These are phyloP conservation scores for Trochalopteron elliotii DNA, from an alignment of 2,113 vertebrate species.

Conservation along the genomic window DNA sequence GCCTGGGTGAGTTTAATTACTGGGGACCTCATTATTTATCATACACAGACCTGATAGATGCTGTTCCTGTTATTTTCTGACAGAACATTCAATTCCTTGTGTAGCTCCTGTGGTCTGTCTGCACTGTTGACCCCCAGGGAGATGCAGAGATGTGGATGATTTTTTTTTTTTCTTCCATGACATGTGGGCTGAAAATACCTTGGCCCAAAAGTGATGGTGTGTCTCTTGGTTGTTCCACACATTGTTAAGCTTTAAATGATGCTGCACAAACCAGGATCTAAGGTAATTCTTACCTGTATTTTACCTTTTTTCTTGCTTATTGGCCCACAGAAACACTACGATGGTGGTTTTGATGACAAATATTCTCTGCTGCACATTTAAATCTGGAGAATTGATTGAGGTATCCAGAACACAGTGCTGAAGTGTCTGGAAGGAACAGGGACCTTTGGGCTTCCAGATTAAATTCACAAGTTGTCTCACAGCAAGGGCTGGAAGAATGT, in stretches of 20 bases:
- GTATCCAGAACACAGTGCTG: not conserved
- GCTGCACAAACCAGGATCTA: not conserved
- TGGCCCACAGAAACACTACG: not conserved
- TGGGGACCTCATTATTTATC: not conserved
- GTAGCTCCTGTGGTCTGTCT: not conserved
- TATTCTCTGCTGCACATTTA: not conserved
- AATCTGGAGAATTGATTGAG: not conserved
- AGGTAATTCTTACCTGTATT: not conserved
- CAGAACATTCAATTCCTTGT: not conserved
- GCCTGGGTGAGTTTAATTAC: not conserved
- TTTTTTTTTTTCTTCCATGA: not conserved
- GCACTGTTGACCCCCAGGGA: not conserved
- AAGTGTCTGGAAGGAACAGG: not conserved
- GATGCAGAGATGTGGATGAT: rapidly evolving
- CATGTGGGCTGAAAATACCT: not conserved
- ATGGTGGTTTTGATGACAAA: not conserved
- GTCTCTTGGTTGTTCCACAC: not conserved
- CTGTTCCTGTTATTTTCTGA: not conserved
- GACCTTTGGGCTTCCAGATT: not conserved
- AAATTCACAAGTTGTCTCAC: not conserved
- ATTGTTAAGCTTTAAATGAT: not conserved
- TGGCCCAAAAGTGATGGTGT: rapidly evolving
- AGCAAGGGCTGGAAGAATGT: not conserved
- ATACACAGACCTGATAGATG: not conserved
- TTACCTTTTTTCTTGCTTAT: not conserved